phyloP scores from a whole-genome alignment of 2,113 vertebrate genomes.

The Barnardius zonarius region DNA sequence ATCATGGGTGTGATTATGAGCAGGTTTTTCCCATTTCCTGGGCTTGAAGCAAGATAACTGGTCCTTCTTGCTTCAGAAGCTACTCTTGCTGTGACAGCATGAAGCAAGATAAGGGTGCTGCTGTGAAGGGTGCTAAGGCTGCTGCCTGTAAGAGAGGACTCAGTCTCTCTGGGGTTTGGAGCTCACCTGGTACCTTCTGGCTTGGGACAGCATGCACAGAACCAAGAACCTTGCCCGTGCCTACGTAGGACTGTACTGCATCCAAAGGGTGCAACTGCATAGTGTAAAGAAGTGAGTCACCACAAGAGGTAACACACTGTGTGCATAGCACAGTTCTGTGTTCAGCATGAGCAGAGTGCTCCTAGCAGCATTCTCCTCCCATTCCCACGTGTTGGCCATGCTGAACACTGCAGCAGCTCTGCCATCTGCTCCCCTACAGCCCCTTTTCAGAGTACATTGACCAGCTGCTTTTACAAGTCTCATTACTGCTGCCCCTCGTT shows the following conservation, averaged over 20 bases:
- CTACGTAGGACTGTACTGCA: accelerated
- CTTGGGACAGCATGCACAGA: accelerated
- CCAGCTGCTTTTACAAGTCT: not conserved
- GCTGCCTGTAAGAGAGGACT: not conserved
- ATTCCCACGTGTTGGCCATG: not conserved
- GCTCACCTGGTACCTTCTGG: not conserved
- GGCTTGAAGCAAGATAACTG: not conserved
- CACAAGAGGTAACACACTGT: accelerated
- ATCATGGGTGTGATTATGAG: not conserved
- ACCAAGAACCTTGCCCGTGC: not conserved
- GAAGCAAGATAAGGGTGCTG: not conserved
- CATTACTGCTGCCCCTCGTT: not conserved
- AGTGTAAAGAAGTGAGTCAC: not conserved
- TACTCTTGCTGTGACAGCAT: not conserved
- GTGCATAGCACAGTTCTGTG: not conserved
- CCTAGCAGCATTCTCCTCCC: not conserved
- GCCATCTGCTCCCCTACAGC: not conserved
- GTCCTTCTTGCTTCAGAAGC: not conserved
- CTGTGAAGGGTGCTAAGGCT: not conserved
- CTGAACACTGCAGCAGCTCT: not conserved
- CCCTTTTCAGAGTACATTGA: not conserved
- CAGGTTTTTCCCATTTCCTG: not conserved
- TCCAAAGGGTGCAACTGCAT: not conserved
- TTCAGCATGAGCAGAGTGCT: not conserved
- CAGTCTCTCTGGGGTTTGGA: not conserved